Percentiles rank a stretch among this genome's conserved stretches.
phyloP scores from a whole-genome alignment of 2,797 vertebrate species.

The Eospalax fontanierii region DNA sequence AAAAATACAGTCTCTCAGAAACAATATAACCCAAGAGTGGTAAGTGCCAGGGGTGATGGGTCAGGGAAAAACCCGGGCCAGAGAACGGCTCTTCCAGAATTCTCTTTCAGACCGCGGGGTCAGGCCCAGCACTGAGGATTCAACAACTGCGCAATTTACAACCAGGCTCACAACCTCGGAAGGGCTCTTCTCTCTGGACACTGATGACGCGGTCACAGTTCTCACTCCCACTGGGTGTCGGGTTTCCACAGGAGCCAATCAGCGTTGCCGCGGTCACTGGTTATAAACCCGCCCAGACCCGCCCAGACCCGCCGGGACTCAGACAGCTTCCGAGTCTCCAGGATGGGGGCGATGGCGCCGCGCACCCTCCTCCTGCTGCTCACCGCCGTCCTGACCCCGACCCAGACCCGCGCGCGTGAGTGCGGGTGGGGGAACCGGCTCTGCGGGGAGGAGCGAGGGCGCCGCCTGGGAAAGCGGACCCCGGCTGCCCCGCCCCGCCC shows the following conservation, averaged over 20 bases:
- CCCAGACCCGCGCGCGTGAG: background rate
- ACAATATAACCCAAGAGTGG: background rate
- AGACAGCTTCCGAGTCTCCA: accelerated
- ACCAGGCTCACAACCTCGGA: background rate
- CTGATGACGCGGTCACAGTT: background rate
- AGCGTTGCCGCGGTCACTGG: background rate
- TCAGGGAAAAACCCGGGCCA: background rate
- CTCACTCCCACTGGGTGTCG: background rate
- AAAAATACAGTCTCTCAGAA: no score
- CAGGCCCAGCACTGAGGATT: background rate
- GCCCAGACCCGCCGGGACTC: no score
- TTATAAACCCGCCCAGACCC: background rate
- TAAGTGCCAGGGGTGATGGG: background rate
- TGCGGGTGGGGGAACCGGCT: background rate
- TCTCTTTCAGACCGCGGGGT: background rate
- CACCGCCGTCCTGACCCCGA: accelerated
- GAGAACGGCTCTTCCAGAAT: background rate
- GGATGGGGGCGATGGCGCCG: no score
- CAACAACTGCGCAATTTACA: background rate
- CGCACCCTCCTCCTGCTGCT: background rate
- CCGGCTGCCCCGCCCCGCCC: accelerated
- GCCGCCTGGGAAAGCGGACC: background rate
- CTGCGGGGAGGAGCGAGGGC: background rate
- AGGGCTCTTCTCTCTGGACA: background rate
- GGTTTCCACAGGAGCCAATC: background rate